Conservation (phyloP, 2,113 vertebrate species). For the Osmerus mordax region DNA sequence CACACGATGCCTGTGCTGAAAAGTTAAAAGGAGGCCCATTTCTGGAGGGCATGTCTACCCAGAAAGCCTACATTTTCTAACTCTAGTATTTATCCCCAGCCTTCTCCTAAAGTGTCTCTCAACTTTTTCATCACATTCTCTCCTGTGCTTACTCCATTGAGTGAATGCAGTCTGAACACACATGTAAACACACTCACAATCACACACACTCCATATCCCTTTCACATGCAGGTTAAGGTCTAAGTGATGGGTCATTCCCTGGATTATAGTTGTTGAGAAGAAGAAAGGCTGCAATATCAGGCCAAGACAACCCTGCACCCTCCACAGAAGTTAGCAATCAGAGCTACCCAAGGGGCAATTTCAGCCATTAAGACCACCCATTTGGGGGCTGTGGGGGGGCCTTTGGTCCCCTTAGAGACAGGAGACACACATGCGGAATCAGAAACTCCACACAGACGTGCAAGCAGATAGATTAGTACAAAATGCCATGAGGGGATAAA, state of each 20-base stretch:
- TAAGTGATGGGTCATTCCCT: slow-evolving; percentile 45
- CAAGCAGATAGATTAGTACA: not conserved
- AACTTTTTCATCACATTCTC: not conserved
- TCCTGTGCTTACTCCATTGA: not conserved
- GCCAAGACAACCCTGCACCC: slow-evolving; percentile 31
- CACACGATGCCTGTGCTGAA: not conserved
- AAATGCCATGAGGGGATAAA: no score
- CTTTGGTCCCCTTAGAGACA: slow-evolving; percentile 5
- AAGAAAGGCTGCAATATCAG: slow-evolving; percentile 26
- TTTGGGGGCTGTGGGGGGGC: slow-evolving; percentile 32
- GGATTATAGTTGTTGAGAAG: slow-evolving; percentile 37
- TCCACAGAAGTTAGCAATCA: slow-evolving; percentile 62
- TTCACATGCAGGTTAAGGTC: slow-evolving; percentile 17
- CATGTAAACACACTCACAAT: not conserved
- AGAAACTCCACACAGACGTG: slow-evolving; percentile 5
- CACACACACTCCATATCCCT: not conserved
- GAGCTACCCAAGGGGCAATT: slow-evolving; percentile 47
- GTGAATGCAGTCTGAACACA: slow-evolving; percentile 26
- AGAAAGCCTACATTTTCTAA: not conserved
- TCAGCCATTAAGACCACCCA: slow-evolving; percentile 57
- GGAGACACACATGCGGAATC: not conserved
- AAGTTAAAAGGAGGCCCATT: not conserved
- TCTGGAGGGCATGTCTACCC: not conserved
- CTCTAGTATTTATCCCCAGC: not conserved
- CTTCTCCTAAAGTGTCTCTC: not conserved